Evolutionary conservation across 2,888 invertebrate genomes (phyloP).

Genomic region (Amphimallon solstitiale): DNA sequence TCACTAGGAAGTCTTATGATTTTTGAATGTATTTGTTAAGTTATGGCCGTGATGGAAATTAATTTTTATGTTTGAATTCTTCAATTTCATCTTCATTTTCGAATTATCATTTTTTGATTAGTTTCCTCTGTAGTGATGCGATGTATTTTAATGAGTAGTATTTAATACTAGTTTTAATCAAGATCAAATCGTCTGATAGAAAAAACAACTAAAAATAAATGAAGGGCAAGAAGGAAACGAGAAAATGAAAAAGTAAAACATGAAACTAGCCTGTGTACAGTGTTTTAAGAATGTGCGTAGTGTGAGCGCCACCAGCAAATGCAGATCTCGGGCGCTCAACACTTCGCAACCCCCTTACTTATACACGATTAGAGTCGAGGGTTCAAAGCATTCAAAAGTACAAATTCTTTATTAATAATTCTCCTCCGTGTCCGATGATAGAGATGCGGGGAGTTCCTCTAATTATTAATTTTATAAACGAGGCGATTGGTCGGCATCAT

Average conservation of each 20-base stretch:
- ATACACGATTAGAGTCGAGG: neutral
- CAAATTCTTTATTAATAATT: constrained; percentile 72
- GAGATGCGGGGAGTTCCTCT: constrained; percentile 26
- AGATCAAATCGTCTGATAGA: neutral
- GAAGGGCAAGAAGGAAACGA: constrained; percentile 36
- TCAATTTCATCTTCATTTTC: too few relatives aligned
- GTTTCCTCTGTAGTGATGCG: too few relatives aligned
- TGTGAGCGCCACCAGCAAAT: constrained; percentile 50
- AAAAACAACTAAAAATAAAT: constrained; percentile 5
- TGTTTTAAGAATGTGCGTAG: constrained; percentile 54
- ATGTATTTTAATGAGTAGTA: too few relatives aligned
- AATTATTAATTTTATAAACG: constrained; percentile 53
- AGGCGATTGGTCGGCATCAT: constrained; percentile 46
- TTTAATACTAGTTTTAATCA: too few relatives aligned
- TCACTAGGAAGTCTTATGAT: neutral
- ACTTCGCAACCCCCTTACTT: constrained; percentile 28
- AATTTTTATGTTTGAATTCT: neutral
- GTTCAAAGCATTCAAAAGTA: constrained; percentile 69
- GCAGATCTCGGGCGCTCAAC: constrained; percentile 53
- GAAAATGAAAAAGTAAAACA: constrained; percentile 2
- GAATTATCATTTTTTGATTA: too few relatives aligned
- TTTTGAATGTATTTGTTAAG: neutral
- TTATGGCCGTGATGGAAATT: neutral
- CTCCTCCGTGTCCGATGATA: constrained; percentile 38
- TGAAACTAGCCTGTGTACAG: constrained; percentile 50